phyloP scores from a whole-genome alignment of 1,140 invertebrate species.

The Wasmannia auropunctata region DNA sequence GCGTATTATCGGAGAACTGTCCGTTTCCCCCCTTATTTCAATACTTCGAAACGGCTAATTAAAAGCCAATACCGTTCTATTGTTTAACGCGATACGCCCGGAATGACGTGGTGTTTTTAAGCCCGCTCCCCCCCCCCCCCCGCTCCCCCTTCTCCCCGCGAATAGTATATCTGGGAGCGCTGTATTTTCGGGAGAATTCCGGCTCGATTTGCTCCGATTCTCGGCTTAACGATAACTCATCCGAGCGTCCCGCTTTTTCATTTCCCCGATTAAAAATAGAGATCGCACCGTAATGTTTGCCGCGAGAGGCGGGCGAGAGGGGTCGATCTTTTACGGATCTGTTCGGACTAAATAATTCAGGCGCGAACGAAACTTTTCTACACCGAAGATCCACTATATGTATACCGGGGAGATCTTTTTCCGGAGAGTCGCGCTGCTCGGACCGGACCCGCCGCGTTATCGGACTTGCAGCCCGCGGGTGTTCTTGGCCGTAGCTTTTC shows the following conservation, averaged over 20 bases:
- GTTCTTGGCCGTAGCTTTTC: background rate
- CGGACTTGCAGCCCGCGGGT: constrained; percentile 35
- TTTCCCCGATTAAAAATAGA: constrained; percentile 14
- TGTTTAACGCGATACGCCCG: constrained; percentile 5
- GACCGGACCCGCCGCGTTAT: constrained; percentile 46
- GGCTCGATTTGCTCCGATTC: background rate
- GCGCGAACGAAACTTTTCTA: constrained; percentile 55
- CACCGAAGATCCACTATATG: too few species aligned
- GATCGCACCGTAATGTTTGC: background rate
- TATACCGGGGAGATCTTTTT: constrained; percentile 2
- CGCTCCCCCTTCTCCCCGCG: too few species aligned
- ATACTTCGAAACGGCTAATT: constrained; percentile 47
- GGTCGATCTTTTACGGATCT: constrained; percentile 22
- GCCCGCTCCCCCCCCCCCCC: too few species aligned
- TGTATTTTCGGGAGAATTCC: background rate
- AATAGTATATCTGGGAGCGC: background rate
- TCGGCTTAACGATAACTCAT: background rate
- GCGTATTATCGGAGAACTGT: constrained; percentile 49
- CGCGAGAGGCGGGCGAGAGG: background rate
- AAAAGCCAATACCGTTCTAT: constrained; percentile 41
- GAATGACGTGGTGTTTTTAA: background rate
- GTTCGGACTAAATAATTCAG: constrained; percentile 68
- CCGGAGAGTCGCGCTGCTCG: constrained; percentile 56
- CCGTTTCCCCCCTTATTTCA: constrained; percentile 17
- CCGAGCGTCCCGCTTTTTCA: background rate